Evolutionary conservation across 2,113 vertebrate species (phyloP).

Genomic region (Pelusios castaneus): DNA sequence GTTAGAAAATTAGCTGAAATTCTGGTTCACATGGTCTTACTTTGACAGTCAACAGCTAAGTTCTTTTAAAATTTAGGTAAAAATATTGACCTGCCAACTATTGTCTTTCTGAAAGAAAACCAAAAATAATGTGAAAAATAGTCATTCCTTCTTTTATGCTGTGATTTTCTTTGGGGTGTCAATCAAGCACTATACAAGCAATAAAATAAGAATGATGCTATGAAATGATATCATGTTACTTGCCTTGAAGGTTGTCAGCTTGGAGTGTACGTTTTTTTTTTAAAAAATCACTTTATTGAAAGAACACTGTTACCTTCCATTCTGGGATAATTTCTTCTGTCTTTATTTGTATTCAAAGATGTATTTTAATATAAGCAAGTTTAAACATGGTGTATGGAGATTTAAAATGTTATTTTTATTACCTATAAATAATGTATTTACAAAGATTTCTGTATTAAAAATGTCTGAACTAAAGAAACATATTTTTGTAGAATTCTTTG

Average conservation of each 20-base stretch:
- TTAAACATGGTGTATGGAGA: neutral
- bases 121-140: rapidly evolving
- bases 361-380: neutral
- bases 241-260: neutral
- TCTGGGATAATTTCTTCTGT: neutral
- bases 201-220: neutral
- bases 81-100: neutral
- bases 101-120: rapidly evolving
- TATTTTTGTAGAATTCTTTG: neutral
- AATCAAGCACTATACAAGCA: neutral
- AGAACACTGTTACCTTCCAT: neutral
- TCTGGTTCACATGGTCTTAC: rapidly evolving
- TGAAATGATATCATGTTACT: neutral
- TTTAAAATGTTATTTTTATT: conserved; percentile 19
- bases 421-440: neutral
- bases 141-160: neutral
- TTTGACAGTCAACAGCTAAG: rapidly evolving
- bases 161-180: neutral
- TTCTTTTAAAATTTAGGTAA: neutral
- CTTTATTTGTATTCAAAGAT: neutral
- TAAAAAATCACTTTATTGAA: neutral
- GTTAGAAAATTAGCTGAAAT: rapidly evolving
- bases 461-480: neutral
- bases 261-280: rapidly evolving
- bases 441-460: conserved; percentile 48